phyloP scores from a whole-genome alignment of 92 coral and sea anemone genomes.

The Galaxea fascicularis region DNA sequence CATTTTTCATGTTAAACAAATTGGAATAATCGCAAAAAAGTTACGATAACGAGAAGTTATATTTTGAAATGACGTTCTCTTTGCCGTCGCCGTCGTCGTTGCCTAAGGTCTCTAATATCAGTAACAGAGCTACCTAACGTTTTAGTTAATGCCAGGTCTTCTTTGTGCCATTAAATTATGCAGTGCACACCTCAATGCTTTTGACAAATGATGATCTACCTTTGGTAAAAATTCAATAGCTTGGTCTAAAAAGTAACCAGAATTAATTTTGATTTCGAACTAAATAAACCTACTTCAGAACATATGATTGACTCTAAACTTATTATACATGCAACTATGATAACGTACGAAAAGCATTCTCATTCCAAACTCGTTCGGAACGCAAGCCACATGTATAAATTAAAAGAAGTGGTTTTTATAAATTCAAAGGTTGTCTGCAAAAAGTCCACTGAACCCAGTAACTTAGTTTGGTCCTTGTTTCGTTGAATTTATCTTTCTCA shows the following conservation, averaged over 20 bases:
- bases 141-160: not conserved
- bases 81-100: no score
- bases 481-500: slow-evolving; percentile 21
- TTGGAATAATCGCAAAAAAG: no score
- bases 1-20: no score
- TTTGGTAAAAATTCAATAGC: no score
- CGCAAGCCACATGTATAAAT: not conserved
- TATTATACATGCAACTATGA: not conserved
- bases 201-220: no score
- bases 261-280: not conserved
- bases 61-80: no score
- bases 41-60: no score
- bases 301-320: not conserved
- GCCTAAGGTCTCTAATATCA: no score
- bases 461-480: not conserved
- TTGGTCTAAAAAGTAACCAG: no score
- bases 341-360: not conserved
- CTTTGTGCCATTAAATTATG: not conserved
- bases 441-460: not conserved
- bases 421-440: not conserved
- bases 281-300: no score
- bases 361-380: not conserved
- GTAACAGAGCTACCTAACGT: not conserved
- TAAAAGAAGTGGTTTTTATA: not conserved
- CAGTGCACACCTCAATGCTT: not conserved